Conservation (phyloP, 2,888 invertebrate genomes). For the Hymenopus coronatus region DNA sequence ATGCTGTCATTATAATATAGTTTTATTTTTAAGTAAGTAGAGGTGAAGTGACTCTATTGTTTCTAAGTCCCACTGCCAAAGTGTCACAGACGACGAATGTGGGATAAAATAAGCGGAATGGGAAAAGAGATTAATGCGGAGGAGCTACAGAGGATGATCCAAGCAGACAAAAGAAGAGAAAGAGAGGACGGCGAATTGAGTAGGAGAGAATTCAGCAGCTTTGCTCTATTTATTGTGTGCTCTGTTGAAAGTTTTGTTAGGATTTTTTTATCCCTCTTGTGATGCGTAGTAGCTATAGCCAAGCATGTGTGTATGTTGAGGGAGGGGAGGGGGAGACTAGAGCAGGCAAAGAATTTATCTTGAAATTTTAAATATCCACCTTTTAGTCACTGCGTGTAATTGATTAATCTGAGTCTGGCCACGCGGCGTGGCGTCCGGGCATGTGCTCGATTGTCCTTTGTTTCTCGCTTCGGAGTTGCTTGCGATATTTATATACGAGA, state of each 20-base stretch:
- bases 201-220: background rate
- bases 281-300: background rate
- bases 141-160: background rate
- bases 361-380: background rate
- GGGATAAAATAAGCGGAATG: background rate
- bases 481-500: background rate
- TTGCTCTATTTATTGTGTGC: slow-evolving; percentile 9
- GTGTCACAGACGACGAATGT: background rate
- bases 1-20: background rate
- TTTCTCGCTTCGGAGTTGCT: background rate
- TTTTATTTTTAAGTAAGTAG: background rate
- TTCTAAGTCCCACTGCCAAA: slow-evolving; percentile 7
- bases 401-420: background rate
- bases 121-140: background rate
- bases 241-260: background rate
- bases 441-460: background rate
- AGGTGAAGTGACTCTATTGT: background rate
- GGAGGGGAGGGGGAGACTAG: no score
- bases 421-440: background rate
- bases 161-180: background rate
- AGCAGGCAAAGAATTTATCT: background rate
- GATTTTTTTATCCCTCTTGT: background rate
- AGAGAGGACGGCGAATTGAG: background rate
- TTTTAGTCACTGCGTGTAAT: background rate
- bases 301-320: background rate